These are phyloP conservation scores for Cistogaster globosa DNA, from an alignment of 2,888 invertebrate species.

Conservation along the genomic window DNA sequence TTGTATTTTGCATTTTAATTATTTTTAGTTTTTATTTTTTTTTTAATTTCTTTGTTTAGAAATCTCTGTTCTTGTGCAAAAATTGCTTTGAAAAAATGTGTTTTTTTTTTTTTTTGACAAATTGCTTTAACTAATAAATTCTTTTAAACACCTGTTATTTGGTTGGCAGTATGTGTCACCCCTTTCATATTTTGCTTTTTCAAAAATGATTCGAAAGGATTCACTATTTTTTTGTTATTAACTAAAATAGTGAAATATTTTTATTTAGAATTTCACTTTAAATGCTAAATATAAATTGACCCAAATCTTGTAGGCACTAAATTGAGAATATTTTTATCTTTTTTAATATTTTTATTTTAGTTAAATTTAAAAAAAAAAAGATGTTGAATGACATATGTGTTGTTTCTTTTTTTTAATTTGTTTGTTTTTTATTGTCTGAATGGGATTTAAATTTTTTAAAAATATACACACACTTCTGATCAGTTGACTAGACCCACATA, in stretches of 20 bases:
- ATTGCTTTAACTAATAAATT: constrained; percentile 60
- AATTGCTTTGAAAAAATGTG: constrained; percentile 63
- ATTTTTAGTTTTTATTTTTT: not conserved
- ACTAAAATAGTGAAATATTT: too few relatives aligned
- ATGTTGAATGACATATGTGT: constrained; percentile 47
- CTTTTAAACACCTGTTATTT: constrained; percentile 63
- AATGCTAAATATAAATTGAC: constrained; percentile 6
- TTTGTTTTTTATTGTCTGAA: constrained; percentile 52
- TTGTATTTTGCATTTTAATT: too few relatives aligned
- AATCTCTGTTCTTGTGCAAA: constrained; percentile 35
- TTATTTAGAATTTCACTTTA: too few relatives aligned
- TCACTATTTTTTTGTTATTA: not conserved
- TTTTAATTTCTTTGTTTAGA: not conserved
- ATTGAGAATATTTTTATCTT: constrained; percentile 8
- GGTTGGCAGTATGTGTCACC: not conserved
- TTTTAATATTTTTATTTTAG: constrained; percentile 30
- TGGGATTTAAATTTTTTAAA: constrained; percentile 41
- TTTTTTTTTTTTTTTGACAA: constrained; percentile 51
- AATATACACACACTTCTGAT: not conserved
- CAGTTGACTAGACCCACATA: too few relatives aligned
- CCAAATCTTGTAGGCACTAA: constrained; percentile 27
- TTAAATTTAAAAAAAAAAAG: constrained; percentile 24
- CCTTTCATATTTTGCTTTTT: not conserved
- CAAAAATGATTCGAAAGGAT: too few relatives aligned
- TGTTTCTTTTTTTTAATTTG: constrained; percentile 25